Conservation (phyloP, 2,888 invertebrate genomes). For the Diogma glabrata region DNA sequence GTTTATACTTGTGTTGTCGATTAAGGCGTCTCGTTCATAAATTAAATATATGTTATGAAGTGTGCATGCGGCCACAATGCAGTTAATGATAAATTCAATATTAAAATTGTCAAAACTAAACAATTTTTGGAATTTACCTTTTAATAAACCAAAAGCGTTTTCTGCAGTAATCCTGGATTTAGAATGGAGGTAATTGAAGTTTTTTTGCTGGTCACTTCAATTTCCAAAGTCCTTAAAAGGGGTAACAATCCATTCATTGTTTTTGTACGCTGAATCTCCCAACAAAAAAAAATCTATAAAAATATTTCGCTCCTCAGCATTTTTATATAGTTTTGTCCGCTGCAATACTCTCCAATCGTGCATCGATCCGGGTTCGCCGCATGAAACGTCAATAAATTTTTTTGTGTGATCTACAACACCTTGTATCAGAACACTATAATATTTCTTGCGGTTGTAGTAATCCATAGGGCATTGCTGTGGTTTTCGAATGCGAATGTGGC, state of each 20-base stretch:
- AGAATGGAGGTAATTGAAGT: conserved; percentile 24
- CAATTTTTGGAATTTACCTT: conserved; percentile 23
- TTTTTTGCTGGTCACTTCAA: no score
- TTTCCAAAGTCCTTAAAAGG: no score
- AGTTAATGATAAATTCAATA: conserved; percentile 16
- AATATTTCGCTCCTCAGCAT: no score
- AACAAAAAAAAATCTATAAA: no score
- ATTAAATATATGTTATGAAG: no score
- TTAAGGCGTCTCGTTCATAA: no score
- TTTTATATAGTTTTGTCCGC: no score
- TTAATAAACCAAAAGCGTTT: conserved; percentile 24
- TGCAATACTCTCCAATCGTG: no score
- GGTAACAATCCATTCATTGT: no score
- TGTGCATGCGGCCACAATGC: conserved; percentile 20
- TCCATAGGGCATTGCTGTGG: conserved; percentile 16
- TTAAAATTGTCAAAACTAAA: conserved; percentile 20
- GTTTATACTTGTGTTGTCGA: background rate
- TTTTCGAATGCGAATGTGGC: conserved; percentile 20
- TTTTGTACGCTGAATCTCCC: no score
- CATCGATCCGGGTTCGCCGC: conserved; percentile 25
- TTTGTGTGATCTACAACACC: conserved; percentile 23
- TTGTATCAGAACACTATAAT: conserved; percentile 21
- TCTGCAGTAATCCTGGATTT: no score
- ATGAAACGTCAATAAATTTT: conserved; percentile 21
- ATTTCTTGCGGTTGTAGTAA: conserved; percentile 19